Evolutionary conservation across 2,113 vertebrate genomes (phyloP).

Genomic region (Pelecanus crispus): DNA sequence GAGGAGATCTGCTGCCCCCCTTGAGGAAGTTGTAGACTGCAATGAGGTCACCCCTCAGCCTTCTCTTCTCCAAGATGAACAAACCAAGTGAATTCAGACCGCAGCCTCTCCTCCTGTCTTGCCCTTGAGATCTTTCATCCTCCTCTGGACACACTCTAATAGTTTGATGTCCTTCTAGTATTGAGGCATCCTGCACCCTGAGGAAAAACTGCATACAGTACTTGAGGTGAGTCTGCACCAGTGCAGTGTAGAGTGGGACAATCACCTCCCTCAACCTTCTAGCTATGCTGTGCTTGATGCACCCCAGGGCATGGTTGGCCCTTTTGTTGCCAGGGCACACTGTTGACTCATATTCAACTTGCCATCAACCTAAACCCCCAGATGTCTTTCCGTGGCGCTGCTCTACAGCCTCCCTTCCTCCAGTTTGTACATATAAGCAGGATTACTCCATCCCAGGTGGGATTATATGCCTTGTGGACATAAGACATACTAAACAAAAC

Average conservation of each 20-base stretch:
- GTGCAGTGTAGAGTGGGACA: background rate
- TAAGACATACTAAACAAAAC: background rate
- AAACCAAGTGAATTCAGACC: background rate
- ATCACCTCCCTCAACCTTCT: background rate
- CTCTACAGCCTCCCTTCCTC: background rate
- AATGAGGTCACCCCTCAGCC: background rate
- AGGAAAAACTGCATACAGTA: background rate
- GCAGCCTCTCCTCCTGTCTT: too few relatives aligned
- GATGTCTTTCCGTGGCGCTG: background rate
- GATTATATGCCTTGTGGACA: background rate
- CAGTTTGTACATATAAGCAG: rapidly evolving
- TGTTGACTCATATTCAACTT: background rate
- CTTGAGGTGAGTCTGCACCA: background rate
- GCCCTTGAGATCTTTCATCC: background rate
- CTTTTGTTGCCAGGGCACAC: background rate
- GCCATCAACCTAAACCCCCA: background rate
- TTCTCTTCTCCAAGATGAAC: background rate
- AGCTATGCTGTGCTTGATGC: background rate
- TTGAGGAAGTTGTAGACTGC: background rate
- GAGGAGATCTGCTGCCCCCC: background rate
- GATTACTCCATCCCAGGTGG: too few relatives aligned
- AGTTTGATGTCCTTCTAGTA: background rate
- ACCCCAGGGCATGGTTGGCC: background rate
- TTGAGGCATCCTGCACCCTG: background rate
- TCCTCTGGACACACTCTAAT: background rate